phyloP scores from a whole-genome alignment of 1,140 invertebrate species.

The Batillaria attramentaria region DNA sequence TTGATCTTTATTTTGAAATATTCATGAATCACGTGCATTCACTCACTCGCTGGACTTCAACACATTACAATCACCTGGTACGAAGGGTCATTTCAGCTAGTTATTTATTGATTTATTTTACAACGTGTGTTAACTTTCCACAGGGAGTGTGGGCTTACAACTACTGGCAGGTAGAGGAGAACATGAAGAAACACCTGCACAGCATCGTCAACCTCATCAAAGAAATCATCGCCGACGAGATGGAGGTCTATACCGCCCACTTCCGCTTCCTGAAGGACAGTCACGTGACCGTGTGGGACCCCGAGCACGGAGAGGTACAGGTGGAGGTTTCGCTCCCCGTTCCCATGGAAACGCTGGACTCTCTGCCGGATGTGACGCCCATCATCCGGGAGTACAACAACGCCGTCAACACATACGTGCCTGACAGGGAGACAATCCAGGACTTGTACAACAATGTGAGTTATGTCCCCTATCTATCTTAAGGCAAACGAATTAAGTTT shows the following conservation, averaged over 20 bases:
- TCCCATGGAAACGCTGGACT: slow-evolving; percentile 90
- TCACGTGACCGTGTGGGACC: slow-evolving; percentile 81
- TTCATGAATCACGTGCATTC: neutral
- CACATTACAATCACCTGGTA: neutral
- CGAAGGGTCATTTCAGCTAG: too few relatives aligned
- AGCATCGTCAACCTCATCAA: slow-evolving; percentile 37
- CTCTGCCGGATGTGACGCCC: slow-evolving; percentile 78
- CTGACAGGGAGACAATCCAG: slow-evolving; percentile 28
- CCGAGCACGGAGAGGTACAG: slow-evolving; percentile 82
- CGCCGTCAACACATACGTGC: slow-evolving; percentile 28
- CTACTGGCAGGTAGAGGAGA: slow-evolving; percentile 54
- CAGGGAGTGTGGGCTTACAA: slow-evolving; percentile 49
- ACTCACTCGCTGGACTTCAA: neutral
- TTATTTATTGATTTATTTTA: neutral
- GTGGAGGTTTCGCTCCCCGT: slow-evolving; percentile 89
- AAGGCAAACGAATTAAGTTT: neutral
- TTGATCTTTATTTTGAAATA: neutral
- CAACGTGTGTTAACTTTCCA: neutral
- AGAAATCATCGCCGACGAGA: slow-evolving; percentile 45
- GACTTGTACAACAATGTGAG: slow-evolving; percentile 27
- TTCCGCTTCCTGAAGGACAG: slow-evolving; percentile 45
- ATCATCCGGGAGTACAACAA: slow-evolving; percentile 35
- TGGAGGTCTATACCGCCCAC: slow-evolving; percentile 35
- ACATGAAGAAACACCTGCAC: slow-evolving; percentile 38
- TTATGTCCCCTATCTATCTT: neutral